phyloP scores from a whole-genome alignment of 2,888 invertebrate genomes.

The Hipparchia sbordonii region DNA sequence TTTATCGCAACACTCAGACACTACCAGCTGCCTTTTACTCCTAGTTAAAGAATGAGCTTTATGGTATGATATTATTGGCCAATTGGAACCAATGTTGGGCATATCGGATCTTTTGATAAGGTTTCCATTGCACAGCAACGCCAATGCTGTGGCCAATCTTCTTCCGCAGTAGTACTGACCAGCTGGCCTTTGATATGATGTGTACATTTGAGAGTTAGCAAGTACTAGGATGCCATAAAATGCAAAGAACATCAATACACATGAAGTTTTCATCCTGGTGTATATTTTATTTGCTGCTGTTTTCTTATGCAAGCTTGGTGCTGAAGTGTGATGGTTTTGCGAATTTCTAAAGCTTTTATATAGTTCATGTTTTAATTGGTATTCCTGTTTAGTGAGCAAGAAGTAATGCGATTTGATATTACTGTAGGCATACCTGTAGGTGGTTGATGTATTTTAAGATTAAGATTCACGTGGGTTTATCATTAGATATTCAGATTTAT shows the following conservation, averaged over 20 bases:
- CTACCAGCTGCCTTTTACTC: constrained; percentile 49
- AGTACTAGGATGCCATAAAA: constrained; percentile 1
- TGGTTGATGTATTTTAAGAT: not conserved
- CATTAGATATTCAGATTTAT: not conserved
- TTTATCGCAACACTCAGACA: constrained; percentile 53
- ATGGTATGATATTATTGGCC: constrained; percentile 46
- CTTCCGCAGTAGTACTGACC: constrained; percentile 33
- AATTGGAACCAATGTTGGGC: constrained; percentile 22
- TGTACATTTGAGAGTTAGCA: not conserved
- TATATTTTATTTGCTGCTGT: not conserved
- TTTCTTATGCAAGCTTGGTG: not conserved
- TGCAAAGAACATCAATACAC: constrained; percentile 16
- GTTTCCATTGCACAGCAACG: constrained; percentile 37
- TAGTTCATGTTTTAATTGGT: not conserved
- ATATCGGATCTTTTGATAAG: constrained; percentile 37
- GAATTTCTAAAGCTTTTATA: constrained; percentile 1
- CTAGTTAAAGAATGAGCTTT: constrained; percentile 44
- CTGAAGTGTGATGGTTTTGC: not conserved
- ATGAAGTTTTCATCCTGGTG: constrained; percentile 25
- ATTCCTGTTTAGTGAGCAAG: constrained; percentile 10
- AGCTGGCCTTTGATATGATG: not conserved
- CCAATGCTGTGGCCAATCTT: constrained; percentile 42
- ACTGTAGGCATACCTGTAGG: constrained; percentile 2
- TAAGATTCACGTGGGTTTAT: not conserved
- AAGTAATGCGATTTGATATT: constrained; percentile 9